Conservation (phyloP, 2,113 vertebrate species). For the Tragelaphus imberbis region DNA sequence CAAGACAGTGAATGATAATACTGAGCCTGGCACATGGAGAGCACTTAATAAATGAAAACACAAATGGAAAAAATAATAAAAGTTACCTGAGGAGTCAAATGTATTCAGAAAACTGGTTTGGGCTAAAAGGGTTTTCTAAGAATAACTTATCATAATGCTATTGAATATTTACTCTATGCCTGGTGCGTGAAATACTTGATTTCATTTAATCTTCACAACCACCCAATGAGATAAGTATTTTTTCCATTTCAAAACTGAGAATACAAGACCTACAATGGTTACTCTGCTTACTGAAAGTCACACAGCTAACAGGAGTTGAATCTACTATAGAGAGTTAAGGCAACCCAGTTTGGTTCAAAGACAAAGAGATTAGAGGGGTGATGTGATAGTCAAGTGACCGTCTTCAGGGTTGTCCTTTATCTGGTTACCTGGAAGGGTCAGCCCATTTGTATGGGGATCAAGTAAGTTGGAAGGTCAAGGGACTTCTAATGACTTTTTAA, state of each 20-base stretch:
- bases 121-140: not conserved
- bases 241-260: not conserved
- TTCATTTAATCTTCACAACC: not conserved
- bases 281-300: not conserved
- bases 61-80: not conserved
- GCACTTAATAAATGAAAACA: not conserved
- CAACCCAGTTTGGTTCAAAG: not conserved
- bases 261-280: not conserved
- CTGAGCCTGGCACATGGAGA: not conserved
- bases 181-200: not conserved
- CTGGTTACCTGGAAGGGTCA: not conserved
- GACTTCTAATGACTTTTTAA: not conserved
- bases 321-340: not conserved
- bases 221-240: not conserved
- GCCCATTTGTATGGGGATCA: not conserved
- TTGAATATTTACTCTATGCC: not conserved
- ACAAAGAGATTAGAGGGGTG: not conserved
- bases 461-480: not conserved
- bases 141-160: not conserved
- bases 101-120: not conserved
- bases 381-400: not conserved
- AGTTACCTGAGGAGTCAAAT: not conserved
- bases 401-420: not conserved
- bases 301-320: not conserved
- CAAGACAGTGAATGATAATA: not conserved